phyloP scores from a whole-genome alignment of 2,113 vertebrate genomes.

The Rissa tridactyla region DNA sequence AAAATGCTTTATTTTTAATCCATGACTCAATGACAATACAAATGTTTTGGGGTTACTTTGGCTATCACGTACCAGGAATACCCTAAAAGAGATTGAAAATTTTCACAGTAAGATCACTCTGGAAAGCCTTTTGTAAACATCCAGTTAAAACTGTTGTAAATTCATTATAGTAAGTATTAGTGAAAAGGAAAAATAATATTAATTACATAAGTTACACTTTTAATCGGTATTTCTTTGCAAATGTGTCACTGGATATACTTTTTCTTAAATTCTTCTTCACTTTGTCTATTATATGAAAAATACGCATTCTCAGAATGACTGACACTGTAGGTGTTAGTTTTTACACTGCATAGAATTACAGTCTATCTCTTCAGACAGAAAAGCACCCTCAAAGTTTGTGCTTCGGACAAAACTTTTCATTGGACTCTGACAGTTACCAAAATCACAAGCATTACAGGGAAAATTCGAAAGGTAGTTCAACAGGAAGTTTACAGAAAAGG shows the following conservation, averaged over 20 bases:
- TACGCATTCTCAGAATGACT: constrained; percentile 12
- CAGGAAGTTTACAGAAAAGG: not conserved
- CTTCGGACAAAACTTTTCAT: not conserved
- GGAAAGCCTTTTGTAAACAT: not conserved
- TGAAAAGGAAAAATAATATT: not conserved
- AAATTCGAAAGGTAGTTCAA: not conserved
- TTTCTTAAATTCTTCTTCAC: constrained; percentile 17
- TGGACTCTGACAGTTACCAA: not conserved
- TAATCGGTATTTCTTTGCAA: constrained; percentile 11
- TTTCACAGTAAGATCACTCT: constrained; percentile 5
- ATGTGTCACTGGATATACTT: not conserved
- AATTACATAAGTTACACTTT: not conserved
- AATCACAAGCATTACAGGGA: not conserved
- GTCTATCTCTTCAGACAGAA: not conserved
- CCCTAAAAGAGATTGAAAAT: constrained; percentile 75
- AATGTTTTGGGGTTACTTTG: constrained; percentile 98
- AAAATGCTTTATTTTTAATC: constrained; percentile 97
- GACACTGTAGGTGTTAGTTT: not conserved
- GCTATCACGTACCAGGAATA: constrained; percentile 96
- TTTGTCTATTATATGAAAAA: constrained; percentile 31
- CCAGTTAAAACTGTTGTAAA: not conserved
- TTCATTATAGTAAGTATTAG: not conserved
- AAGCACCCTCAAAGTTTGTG: not conserved
- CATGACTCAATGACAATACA: constrained; percentile 93
- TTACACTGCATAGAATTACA: constrained; percentile 25